Evolutionary conservation across 2,888 invertebrate genomes (phyloP).

Genomic region (Drosophila suboccidentalis): DNA sequence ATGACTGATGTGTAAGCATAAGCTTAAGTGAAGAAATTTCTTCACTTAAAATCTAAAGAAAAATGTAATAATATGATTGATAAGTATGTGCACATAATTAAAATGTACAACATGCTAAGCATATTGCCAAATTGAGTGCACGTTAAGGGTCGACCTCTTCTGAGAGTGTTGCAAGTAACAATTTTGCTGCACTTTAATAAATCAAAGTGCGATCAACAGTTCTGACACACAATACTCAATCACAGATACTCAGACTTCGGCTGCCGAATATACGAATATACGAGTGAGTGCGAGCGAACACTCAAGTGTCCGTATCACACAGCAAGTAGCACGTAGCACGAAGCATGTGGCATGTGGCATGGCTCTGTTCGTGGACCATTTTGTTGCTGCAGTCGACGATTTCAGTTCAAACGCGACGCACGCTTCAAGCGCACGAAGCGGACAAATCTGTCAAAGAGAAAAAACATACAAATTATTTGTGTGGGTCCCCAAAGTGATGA

Average conservation of each 20-base stretch:
- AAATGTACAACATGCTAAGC: not conserved
- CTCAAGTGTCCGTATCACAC: conserved; percentile 11
- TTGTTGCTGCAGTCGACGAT: conserved; percentile 61
- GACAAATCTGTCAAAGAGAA: not conserved
- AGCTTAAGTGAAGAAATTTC: not conserved
- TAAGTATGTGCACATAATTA: not conserved
- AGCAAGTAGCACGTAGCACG: conserved; percentile 3
- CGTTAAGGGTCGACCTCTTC: not conserved
- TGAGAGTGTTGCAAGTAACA: not conserved
- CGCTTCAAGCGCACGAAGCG: conserved; percentile 57
- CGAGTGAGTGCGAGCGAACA: not conserved
- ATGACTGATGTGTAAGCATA: not conserved
- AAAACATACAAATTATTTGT: conserved; percentile 9
- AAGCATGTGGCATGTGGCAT: conserved; percentile 1
- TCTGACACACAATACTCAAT: conserved; percentile 10
- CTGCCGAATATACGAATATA: not conserved
- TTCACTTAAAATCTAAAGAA: not conserved
- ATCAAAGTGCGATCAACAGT: conserved; percentile 25
- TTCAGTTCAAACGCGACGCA: conserved; percentile 67
- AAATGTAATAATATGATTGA: not conserved
- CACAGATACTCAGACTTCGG: conserved; percentile 1
- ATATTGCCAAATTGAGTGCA: conserved; percentile 1
- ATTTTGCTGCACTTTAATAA: conserved; percentile 6
- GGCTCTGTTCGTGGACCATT: conserved; percentile 35
- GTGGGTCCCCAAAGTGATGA: conserved; percentile 6